Evolutionary conservation across 2,113 vertebrate species (phyloP), one percentile per base, ranked within the genome.

Genomic region (Hemiscyllium ocellatum): DNA sequence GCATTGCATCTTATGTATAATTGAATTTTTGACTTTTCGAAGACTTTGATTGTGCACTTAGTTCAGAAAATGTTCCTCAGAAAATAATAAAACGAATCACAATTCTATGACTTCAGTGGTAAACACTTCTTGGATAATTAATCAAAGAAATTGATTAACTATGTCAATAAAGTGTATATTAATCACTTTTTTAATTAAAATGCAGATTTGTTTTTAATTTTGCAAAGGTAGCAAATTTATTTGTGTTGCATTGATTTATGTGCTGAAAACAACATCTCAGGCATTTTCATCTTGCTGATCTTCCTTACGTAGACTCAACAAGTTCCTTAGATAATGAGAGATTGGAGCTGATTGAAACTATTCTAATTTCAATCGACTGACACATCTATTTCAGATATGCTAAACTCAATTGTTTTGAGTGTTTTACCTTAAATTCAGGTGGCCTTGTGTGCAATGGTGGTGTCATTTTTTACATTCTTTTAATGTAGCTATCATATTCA

Each of bases 171-270:
- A 68, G 20, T 47, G 37, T 37, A 26, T 37, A 47, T 94, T 42
- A 70, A 61, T 61, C 52, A 91, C 52, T 91, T 91, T 90, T 91
- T 91, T 2, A 94, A 87, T 87, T 37, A 65, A 94, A 66, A 19
- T 94, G 90, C 90, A 93, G 65, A 87, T 87, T 47, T 87, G 29
- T 93, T 66, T 42, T 12, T 2, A 94, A 94, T 94, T 94, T 33
- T 42, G 29, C 17, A 42, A 89, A 47, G 22, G 50, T 7, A 70
- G 3, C 65, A 94, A 70, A 10, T 68, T 69, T 50, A 94, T 70
- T 70, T 70, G 66, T 69, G 17, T 33, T 26, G 12, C 1, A 15
- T 70, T 47, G n/a, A 69, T 47, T 24, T 50, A 94, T 70, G 37
- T 94, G 37, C 68, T 94, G n/a, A 70, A 69, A 72, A 47, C 70